Conservation (phyloP, 1,140 invertebrate genomes). For the Drosophila burlai region DNA sequence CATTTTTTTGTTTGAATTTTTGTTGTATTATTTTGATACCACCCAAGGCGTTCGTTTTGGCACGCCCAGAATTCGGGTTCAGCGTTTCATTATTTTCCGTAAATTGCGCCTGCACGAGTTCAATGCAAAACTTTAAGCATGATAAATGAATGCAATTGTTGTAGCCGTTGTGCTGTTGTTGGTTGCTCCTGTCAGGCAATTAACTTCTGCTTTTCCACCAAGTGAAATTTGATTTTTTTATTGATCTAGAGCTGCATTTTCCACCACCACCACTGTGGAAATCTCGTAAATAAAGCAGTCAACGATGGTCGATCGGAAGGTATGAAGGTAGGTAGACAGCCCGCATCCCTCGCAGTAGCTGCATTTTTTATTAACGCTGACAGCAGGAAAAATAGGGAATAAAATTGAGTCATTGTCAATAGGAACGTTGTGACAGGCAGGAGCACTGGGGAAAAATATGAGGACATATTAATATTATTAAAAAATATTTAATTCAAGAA, state of each 20-base stretch:
- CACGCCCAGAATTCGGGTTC: conserved; percentile 62
- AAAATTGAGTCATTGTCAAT: conserved; percentile 74
- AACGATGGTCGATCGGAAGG: conserved; percentile 35
- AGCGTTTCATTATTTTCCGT: conserved; percentile 60
- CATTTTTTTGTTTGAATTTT: conserved; percentile 1
- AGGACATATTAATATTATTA: not conserved
- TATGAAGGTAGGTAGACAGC: conserved; percentile 42
- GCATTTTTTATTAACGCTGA: conserved; percentile 47
- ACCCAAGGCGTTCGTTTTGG: conserved; percentile 71
- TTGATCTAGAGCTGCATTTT: conserved; percentile 62
- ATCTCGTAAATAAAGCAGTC: conserved; percentile 70
- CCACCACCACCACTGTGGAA: conserved; percentile 42
- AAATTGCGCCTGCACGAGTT: conserved; percentile 77
- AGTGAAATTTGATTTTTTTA: conserved; percentile 63
- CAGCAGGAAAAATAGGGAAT: conserved; percentile 42
- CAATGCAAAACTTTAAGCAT: conserved; percentile 79
- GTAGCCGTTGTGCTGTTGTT: conserved; percentile 26
- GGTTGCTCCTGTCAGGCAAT: conserved; percentile 63
- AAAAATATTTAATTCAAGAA: not conserved
- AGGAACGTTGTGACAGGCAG: conserved; percentile 37
- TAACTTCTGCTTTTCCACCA: conserved; percentile 66
- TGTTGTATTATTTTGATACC: conserved; percentile 28
- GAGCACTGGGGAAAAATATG: conserved; percentile 2
- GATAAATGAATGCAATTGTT: conserved; percentile 71
- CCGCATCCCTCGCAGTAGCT: conserved; percentile 68